Conservation (phyloP, 2,797 vertebrate species). For the Sebastiscus albofasciatus region DNA sequence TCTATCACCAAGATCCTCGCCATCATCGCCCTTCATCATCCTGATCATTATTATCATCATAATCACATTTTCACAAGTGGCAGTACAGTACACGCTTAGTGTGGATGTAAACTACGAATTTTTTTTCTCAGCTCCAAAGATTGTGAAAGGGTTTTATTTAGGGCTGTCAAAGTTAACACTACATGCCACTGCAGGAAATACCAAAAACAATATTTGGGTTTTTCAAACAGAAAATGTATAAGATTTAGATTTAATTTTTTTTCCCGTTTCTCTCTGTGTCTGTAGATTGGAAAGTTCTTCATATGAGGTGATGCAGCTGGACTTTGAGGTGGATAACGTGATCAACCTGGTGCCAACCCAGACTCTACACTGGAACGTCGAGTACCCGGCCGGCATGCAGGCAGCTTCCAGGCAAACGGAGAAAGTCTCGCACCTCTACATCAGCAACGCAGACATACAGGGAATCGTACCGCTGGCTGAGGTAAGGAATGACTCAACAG, state of each 20-base stretch:
- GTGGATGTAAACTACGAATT: not conserved
- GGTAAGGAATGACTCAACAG: conserved; percentile 75
- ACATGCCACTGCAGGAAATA: not conserved
- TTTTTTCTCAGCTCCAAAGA: not conserved
- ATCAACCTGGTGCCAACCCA: conserved; percentile 89
- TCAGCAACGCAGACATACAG: conserved; percentile 89
- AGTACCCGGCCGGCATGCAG: conserved; percentile 81
- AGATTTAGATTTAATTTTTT: not conserved
- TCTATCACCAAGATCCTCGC: not conserved
- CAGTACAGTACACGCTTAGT: not conserved
- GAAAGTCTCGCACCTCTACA: conserved; percentile 89
- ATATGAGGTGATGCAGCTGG: conserved; percentile 94
- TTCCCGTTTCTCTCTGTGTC: not conserved
- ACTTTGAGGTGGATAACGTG: conserved; percentile 92
- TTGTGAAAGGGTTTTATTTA: not conserved
- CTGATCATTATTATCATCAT: not conserved
- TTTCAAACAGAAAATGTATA: not conserved
- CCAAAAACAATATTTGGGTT: not conserved
- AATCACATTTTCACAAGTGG: conserved; percentile 1
- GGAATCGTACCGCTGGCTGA: conserved; percentile 93
- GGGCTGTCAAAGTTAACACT: too few species aligned
- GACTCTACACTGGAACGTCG: conserved; percentile 92
- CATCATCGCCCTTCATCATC: not conserved
- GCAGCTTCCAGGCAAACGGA: conserved; percentile 80
- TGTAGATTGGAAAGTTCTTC: conserved; percentile 85